Percentiles rank a stretch among this genome's conserved stretches.
phyloP scores from a whole-genome alignment of 2,113 vertebrate species.

The Colistium nudipinnis region DNA sequence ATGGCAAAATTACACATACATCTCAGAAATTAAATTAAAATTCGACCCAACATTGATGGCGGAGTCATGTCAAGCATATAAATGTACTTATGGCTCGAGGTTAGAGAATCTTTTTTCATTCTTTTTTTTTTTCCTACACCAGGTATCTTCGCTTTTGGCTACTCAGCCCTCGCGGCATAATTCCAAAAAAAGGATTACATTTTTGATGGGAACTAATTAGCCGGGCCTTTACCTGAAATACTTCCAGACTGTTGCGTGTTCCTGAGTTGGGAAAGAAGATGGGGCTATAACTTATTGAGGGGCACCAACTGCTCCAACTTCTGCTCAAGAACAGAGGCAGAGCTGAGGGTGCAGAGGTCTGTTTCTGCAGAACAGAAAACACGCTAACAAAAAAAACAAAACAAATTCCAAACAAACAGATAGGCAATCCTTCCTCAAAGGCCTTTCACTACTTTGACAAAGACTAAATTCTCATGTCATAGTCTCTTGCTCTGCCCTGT shows the following conservation, averaged over 20 bases:
- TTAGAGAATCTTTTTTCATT: slow-evolving; percentile 83
- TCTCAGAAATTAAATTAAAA: slow-evolving; percentile 86
- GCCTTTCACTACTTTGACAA: slow-evolving; percentile 40
- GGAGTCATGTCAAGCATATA: slow-evolving; percentile 84
- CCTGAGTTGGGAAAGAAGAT: slow-evolving; percentile 59
- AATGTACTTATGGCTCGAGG: slow-evolving; percentile 84
- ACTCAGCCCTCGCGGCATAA: slow-evolving; percentile 79
- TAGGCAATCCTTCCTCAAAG: slow-evolving; percentile 50
- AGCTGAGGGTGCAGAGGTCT: slow-evolving; percentile 44
- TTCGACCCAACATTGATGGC: slow-evolving; percentile 83
- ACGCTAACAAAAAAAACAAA: slow-evolving; percentile 26
- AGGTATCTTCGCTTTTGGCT: slow-evolving; percentile 83
- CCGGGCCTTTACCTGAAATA: slow-evolving; percentile 78
- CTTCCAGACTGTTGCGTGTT: slow-evolving; percentile 73
- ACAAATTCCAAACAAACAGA: slow-evolving; percentile 50
- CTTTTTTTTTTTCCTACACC: slow-evolving; percentile 71
- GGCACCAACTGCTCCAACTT: slow-evolving; percentile 75
- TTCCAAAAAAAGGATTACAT: slow-evolving; percentile 81
- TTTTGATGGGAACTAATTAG: slow-evolving; percentile 87
- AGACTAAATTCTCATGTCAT: slow-evolving; percentile 29
- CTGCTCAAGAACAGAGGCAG: slow-evolving; percentile 62
- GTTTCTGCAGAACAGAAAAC: slow-evolving; percentile 39
- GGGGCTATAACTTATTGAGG: slow-evolving; percentile 76
- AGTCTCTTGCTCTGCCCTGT: slow-evolving; percentile 11
- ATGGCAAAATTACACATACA: slow-evolving; percentile 86